Evolutionary conservation across 2,113 vertebrate species (phyloP).

Genomic region (Centropus unirufus): DNA sequence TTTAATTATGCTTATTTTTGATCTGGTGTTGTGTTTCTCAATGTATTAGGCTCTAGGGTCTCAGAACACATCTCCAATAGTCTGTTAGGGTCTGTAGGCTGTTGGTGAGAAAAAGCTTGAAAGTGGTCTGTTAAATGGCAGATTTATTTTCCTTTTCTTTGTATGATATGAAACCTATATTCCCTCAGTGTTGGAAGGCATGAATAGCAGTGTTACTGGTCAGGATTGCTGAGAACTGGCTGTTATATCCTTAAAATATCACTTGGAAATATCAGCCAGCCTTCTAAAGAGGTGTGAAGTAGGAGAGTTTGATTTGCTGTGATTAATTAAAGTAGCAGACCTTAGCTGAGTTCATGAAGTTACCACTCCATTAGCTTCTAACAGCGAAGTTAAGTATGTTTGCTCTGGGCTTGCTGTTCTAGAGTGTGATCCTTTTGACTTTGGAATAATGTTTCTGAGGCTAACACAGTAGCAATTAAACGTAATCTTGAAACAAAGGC

Average conservation of each 20-base stretch:
- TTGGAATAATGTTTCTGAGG: background rate
- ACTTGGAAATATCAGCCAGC: background rate
- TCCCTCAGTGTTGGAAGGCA: background rate
- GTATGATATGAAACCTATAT: accelerated
- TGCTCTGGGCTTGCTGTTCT: background rate
- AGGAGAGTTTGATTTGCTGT: background rate
- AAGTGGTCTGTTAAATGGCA: background rate
- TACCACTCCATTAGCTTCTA: background rate
- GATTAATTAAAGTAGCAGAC: background rate
- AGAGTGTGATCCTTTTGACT: background rate
- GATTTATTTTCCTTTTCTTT: too few species aligned
- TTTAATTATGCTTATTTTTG: background rate
- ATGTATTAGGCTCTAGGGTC: background rate
- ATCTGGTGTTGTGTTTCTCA: background rate
- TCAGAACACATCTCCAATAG: background rate
- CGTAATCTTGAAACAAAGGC: background rate
- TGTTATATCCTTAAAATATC: background rate
- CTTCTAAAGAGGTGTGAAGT: background rate
- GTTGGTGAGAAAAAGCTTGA: background rate
- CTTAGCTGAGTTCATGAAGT: background rate
- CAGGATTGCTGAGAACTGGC: background rate
- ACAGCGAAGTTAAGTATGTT: background rate
- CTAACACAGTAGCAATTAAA: background rate
- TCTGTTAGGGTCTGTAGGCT: accelerated
- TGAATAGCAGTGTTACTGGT: background rate